Base-by-base conservation (phyloP, 2,888 invertebrate genomes). In the Sinohyriopsis cumingii region DNA sequence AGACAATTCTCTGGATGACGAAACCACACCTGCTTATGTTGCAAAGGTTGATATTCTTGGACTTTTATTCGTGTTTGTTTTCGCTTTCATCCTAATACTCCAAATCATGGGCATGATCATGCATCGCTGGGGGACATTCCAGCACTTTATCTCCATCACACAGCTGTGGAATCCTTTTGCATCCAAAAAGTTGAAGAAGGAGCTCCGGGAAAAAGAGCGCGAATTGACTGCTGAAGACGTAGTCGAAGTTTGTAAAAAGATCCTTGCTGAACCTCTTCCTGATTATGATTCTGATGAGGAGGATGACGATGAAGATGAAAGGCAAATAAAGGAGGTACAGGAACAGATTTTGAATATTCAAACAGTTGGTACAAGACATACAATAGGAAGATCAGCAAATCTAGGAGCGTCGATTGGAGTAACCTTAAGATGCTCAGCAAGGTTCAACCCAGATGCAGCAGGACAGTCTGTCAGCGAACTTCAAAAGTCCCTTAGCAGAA, bases 111-210 rank as follows among this genome's bases (percentile, higher is more conserved):
- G 86, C 20, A 89, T 89, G 88, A 53, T 88, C 7, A 73, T 86
- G 12, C 88, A 89, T 67, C 77, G 89, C n/a, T 86, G 85, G 85
- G 87, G 87, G 33, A 88, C 88, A 0, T 84, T 88, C 62, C 77
- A 86, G 28, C 87, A 87, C 68, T 73, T 87, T 6, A 80, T 88
- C 15, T 83, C 88, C 7, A 84, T 84, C 15, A 87, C 87, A 12
- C 77, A 83, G 55, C 73, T 85, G 9, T 73, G 70, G n/a, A 77
- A 77, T 63, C 76, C 76, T 1, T 75, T 70, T 59, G 12, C 3
- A 1, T 45, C 45, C 15, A 45, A 45, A 45, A 45, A 15, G 45
- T 45, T 45, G 15, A 45, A 45, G 12, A 45, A 15, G 0, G 12
- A 45, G 3, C 45, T 45, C 9, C 12, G 5, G 45, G 45, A 45